Conservation (phyloP, 2,113 vertebrate genomes). For the Chaetodon auriga region DNA sequence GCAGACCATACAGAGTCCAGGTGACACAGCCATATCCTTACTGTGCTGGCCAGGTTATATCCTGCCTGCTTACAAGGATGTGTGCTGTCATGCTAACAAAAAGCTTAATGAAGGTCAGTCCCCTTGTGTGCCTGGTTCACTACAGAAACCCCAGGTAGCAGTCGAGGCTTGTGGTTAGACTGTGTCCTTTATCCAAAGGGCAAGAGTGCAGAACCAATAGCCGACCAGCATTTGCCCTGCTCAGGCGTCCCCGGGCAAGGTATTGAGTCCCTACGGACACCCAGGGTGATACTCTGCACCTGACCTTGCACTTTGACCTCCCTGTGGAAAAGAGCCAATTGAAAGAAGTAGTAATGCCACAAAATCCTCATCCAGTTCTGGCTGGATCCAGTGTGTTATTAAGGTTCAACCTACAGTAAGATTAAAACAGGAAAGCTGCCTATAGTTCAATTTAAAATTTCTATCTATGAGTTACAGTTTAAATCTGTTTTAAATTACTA, state of each 20-base stretch:
- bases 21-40: neutral
- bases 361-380: neutral
- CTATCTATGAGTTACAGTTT: neutral
- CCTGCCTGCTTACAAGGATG: slow-evolving; percentile 22
- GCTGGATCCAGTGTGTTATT: neutral
- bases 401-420: neutral
- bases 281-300: neutral
- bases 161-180: slow-evolving; percentile 7
- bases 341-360: neutral
- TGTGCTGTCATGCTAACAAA: slow-evolving; percentile 34
- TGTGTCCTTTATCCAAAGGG: slow-evolving; percentile 40
- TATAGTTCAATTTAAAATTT: slow-evolving; percentile 3
- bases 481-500: neutral
- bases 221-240: slow-evolving; percentile 18
- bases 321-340: neutral
- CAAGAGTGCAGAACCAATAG: slow-evolving; percentile 10
- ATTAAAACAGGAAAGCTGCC: neutral
- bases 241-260: slow-evolving; percentile 30
- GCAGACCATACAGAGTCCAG: slow-evolving; percentile 29
- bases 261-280: neutral
- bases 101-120: slow-evolving; percentile 42
- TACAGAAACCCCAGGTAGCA: slow-evolving; percentile 8
- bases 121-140: slow-evolving; percentile 13
- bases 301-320: slow-evolving; percentile 22
- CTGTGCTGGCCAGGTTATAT: slow-evolving; percentile 5